These are phyloP conservation scores for Cuculus canorus DNA, from an alignment of 2,797 vertebrate genomes.

Conservation along the genomic window DNA sequence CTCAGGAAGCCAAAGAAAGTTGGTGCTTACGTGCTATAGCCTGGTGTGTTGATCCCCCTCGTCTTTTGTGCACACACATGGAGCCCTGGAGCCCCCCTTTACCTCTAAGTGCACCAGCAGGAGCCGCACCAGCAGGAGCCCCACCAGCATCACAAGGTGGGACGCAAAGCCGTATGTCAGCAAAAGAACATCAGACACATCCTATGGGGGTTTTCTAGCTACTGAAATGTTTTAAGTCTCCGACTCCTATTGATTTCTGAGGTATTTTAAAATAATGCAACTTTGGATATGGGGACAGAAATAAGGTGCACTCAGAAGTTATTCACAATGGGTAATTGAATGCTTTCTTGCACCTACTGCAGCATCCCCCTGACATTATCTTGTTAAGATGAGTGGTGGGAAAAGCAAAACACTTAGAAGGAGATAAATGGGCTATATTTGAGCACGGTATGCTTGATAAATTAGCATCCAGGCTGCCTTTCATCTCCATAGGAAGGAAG, in stretches of 20 bases:
- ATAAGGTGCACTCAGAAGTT: neutral
- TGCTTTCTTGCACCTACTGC: neutral
- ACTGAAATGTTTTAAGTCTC: neutral
- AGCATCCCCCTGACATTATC: neutral
- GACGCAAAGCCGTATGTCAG: accelerated
- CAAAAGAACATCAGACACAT: neutral
- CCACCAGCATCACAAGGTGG: neutral
- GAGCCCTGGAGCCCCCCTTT: neutral
- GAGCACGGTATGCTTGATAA: neutral
- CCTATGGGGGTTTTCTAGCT: neutral
- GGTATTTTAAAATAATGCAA: neutral
- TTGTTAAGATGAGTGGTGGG: conserved; percentile 22
- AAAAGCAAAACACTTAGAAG: conserved; percentile 11
- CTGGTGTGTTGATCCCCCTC: neutral
- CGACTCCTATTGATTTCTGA: neutral
- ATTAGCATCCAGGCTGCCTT: conserved; percentile 29
- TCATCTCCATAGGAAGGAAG: conserved; percentile 43
- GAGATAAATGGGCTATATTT: conserved; percentile 45
- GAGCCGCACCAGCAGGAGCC: neutral
- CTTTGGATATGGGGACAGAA: neutral
- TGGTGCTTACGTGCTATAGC: neutral
- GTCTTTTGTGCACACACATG: neutral
- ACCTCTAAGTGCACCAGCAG: neutral
- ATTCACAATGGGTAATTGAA: neutral
- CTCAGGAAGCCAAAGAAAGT: neutral